Conservation (phyloP, 2,113 vertebrate genomes). For the Eidolon helvum region DNA sequence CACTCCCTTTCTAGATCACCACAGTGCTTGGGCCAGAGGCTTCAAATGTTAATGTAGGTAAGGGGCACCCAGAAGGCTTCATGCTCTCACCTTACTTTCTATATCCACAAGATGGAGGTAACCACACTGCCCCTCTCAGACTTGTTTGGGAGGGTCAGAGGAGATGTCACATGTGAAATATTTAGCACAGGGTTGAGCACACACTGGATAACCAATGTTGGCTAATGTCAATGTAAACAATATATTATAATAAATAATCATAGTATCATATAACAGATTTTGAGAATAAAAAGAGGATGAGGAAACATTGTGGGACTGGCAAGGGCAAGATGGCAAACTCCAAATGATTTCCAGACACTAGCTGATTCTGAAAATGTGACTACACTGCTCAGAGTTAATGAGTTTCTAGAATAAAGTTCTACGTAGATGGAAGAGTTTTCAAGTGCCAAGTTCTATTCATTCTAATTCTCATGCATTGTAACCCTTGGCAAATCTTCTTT, state of each 20-base stretch:
- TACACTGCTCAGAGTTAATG: slow-evolving; percentile 27
- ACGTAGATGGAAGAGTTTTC: background rate
- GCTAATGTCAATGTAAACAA: background rate
- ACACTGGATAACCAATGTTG: background rate
- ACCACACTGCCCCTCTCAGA: background rate
- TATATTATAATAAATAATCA: background rate
- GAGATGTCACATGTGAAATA: background rate
- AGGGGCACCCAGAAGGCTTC: background rate
- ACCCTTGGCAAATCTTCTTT: slow-evolving; percentile 69
- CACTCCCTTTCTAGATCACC: background rate
- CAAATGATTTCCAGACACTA: background rate
- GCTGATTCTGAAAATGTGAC: background rate
- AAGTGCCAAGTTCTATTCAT: slow-evolving; percentile 69
- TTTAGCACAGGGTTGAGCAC: background rate
- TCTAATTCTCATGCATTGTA: slow-evolving; percentile 63
- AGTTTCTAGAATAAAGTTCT: slow-evolving; percentile 59
- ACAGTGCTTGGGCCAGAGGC: background rate
- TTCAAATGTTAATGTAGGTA: background rate
- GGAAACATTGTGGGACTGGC: background rate
- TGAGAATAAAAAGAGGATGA: background rate
- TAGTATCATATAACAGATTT: background rate
- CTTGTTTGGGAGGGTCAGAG: background rate
- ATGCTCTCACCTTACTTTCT: background rate
- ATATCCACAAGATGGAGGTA: background rate
- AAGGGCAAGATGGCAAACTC: background rate